phyloP scores from a whole-genome alignment of 1,140 invertebrate genomes.

The Leptopilina boulardi region DNA sequence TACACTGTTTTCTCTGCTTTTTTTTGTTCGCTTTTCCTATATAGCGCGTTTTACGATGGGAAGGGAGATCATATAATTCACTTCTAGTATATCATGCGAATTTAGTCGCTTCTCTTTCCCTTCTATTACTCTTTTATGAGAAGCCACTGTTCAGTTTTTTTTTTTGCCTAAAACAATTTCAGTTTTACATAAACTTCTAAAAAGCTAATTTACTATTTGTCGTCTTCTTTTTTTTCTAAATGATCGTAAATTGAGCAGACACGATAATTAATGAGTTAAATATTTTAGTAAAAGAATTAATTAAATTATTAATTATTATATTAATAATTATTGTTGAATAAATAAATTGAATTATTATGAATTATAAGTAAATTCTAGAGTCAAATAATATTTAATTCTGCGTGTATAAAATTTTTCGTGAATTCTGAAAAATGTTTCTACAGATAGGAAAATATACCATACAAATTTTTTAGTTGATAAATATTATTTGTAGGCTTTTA shows the following conservation, averaged over 20 bases:
- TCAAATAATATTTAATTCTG: too few relatives aligned
- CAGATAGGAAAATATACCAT: background rate
- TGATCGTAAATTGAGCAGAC: too few relatives aligned
- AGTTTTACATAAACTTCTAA: background rate
- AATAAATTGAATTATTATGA: too few relatives aligned
- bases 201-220: background rate
- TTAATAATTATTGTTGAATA: too few relatives aligned
- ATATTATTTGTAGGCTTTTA: background rate
- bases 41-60: background rate
- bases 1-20: background rate
- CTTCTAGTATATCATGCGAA: background rate
- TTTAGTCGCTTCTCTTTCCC: constrained; percentile 8
- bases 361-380: too few relatives aligned
- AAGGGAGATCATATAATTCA: constrained; percentile 11
- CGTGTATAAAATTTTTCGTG: too few relatives aligned
- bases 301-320: too few relatives aligned
- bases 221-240: too few relatives aligned
- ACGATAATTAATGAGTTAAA: too few relatives aligned
- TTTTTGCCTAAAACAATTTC: constrained; percentile 1
- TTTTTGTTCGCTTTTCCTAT: background rate
- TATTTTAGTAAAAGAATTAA: too few relatives aligned
- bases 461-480: background rate
- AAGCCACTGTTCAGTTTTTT: constrained; percentile 2
- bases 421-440: background rate
- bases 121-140: constrained; percentile 9